Evolutionary conservation across 1,140 invertebrate species (phyloP), one percentile per base, ranked within the genome.

Genomic region (Trichonephila inaurata): DNA sequence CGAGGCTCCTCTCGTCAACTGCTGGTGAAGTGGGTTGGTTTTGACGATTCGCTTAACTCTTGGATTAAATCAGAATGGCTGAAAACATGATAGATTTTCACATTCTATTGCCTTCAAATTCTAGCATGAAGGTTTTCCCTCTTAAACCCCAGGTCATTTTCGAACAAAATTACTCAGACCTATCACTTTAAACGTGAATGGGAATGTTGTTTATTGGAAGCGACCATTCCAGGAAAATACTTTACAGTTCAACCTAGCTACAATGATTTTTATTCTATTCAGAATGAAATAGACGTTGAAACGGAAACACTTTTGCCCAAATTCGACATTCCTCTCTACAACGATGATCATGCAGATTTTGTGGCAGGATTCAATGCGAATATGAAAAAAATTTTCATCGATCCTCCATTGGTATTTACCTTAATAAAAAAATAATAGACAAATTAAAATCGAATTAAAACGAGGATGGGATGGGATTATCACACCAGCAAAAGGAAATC

Each of bases 21-120:
- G n/a, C 28, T 81, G 40, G 72, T 81, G 16, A 81, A 81, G 28
- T 81, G 72, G 72, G 72, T 81, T 33, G 72, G 72, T 1, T 81
- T 81, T 40, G 72, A 81, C 72, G 6, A 33, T 81, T 81, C 72
- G 24, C 40, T 81, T 40, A 81, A 81, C 72, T 33, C 1, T 81
- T 81, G 72, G 72, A 33, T 81, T 33, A 28, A 40, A 81, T 0
- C n/a, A n/a, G 28, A 28, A 28, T 28, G 28, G 28, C 28, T 28
- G 28, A 28, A 28, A 28, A 28, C 28, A 28, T 28, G 28, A 28
- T 1, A 28, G 28, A 28, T 28, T 28, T 28, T 28, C 28, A 28
- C 28, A 28, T 28, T 28, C 28, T 28, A 28, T 28, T 28, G 28
- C 28, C 28, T 28, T 28, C 28, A 28, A 28, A 28, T 28, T 28